Base-by-base conservation (phyloP, 1,140 invertebrate species). In the Polyergus mexicanus region DNA sequence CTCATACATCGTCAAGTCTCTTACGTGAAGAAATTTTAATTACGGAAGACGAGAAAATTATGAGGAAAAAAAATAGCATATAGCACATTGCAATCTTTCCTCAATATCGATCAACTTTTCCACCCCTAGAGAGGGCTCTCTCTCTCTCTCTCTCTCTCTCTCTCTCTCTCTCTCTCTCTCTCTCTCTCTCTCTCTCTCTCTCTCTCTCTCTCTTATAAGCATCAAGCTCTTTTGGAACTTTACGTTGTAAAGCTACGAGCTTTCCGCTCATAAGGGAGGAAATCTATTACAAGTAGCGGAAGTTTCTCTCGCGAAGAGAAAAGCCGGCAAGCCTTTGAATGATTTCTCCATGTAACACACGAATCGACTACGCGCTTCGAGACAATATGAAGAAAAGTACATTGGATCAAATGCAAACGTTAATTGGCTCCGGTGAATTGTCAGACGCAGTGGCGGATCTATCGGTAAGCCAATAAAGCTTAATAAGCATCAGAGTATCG, bases 71-170 rank as follows among this genome's bases (percentile, higher is more conserved):
- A 75, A 54, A 83, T 47, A 32, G 16, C 8, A 3, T 44, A 72
- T 44, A 62, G 62, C 38, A 35, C 13, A n/a, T 47, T 54, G 35
- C 80, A 51, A 65, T 76, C 28, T 75, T 32, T 65, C 11, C 47
- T 28, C 51, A 35, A 85, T 81, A 85, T 68, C 54, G 68, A 83
- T 71, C n/a, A 74, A 83, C 78, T 74, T 66, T 60, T 72, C 66
- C 35, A 44, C 25, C 25, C 19, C 7, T 8, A 35, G 38, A 32
- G 10, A 41, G 7, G 16, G 11, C 22, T 51, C n/a, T n/a, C n/a
- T n/a, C n/a, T n/a, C n/a, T n/a, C n/a, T n/a, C n/a, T n/a, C n/a
- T n/a, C n/a, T n/a, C n/a, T n/a, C n/a, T n/a, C n/a, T n/a, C n/a
- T n/a, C n/a, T n/a, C n/a, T n/a, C n/a, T n/a, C n/a, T n/a, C n/a